Percentiles rank a stretch among this genome's conserved stretches.
Conservation (phyloP, 2,113 vertebrate genomes). For the Ancistrus triradiatus region DNA sequence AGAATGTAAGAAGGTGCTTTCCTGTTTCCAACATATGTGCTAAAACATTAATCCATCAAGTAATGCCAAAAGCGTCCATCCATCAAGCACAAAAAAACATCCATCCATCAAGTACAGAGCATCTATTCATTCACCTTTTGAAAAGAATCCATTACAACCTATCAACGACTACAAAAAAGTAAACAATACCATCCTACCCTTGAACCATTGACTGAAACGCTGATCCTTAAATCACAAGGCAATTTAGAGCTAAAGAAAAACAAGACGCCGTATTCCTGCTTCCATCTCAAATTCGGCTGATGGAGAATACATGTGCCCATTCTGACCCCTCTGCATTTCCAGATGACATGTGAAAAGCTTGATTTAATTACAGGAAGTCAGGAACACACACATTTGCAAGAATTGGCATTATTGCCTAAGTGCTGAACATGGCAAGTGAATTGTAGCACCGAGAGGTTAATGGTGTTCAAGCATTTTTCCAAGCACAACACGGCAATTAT, state of each 20-base stretch:
- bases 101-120: too few relatives aligned
- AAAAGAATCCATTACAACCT: too few relatives aligned
- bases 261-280: slow-evolving; percentile 28
- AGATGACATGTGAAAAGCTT: slow-evolving; percentile 65
- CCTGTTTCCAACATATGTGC: too few relatives aligned
- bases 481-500: slow-evolving; percentile 76
- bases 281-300: slow-evolving; percentile 56
- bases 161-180: slow-evolving; percentile 33
- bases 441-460: slow-evolving; percentile 77
- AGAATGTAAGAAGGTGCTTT: too few relatives aligned
- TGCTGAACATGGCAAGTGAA: slow-evolving; percentile 63
- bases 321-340: slow-evolving; percentile 57
- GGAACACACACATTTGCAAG: slow-evolving; percentile 54
- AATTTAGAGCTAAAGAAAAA: slow-evolving; percentile 48
- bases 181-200: slow-evolving; percentile 48
- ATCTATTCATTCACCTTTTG: too few relatives aligned
- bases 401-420: slow-evolving; percentile 59
- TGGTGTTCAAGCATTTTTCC: slow-evolving; percentile 70
- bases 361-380: slow-evolving; percentile 65
- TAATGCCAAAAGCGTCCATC: neutral
- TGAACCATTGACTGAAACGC: slow-evolving; percentile 50
- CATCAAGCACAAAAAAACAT: neutral
- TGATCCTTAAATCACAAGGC: slow-evolving; percentile 52
- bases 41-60: too few relatives aligned
- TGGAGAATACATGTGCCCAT: slow-evolving; percentile 50